phyloP scores from a whole-genome alignment of 2,113 vertebrate species.

The Actenoides lindsayi region DNA sequence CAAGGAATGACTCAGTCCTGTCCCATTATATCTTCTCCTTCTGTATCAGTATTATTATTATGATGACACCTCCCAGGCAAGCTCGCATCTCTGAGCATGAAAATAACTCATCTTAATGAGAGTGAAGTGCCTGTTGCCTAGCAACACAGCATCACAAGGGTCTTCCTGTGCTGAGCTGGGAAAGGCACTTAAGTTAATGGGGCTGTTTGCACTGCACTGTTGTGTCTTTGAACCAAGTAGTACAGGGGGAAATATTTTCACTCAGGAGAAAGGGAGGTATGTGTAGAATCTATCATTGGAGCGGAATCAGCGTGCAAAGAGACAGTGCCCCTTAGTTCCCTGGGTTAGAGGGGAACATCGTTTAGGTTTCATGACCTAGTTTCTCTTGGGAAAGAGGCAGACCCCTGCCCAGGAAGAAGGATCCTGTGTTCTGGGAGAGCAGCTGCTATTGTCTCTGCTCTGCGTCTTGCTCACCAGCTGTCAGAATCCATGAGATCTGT shows the following conservation, averaged over 20 bases:
- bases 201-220: not conserved
- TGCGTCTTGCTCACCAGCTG: not conserved
- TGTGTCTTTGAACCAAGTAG: not conserved
- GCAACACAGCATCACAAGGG: conserved; percentile 1
- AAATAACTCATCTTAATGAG: conserved; percentile 56
- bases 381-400: not conserved
- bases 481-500: not conserved
- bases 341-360: not conserved
- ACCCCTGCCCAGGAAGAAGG: not conserved
- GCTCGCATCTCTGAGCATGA: not conserved
- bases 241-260: not conserved
- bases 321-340: not conserved
- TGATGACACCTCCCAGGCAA: conserved; percentile 18
- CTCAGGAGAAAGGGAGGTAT: not conserved
- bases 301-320: not conserved
- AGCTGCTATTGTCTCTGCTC: not conserved
- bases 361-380: not conserved
- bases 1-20: not conserved
- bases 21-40: conserved; percentile 9
- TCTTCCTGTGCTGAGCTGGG: not conserved
- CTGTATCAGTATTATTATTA: not conserved
- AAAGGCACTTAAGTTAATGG: not conserved
- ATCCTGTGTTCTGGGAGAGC: not conserved
- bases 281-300: not conserved
- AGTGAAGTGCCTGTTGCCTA: conserved; percentile 6